Evolutionary conservation across 2,888 invertebrate species (phyloP), one percentile per base, ranked within the genome.

Genomic region (Leptura quadrifasciata): DNA sequence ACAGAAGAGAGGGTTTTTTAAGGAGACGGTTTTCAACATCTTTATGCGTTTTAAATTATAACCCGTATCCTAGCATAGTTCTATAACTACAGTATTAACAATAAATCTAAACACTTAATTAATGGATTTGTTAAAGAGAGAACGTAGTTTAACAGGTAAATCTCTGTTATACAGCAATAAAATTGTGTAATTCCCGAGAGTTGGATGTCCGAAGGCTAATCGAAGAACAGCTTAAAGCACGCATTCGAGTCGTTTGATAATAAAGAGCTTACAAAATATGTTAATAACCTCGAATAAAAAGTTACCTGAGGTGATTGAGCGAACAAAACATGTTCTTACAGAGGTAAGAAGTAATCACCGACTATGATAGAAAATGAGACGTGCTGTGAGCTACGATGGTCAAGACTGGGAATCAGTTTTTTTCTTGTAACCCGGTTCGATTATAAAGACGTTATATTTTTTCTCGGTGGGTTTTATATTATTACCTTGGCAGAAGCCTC

Each of bases 251-350:
- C 73, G 80, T 68, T 24, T 20, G 27, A 82, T 84, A 85, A 85
- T 85, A 84, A 85, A 85, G 84, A 85, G 83, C 82, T 84, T 81
- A 85, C 80, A 84, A 85, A 85, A 84, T 85, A 85, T 85, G 85
- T 84, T 85, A 85, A 85, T 85, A 84, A 84, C 84, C 83, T 79
- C 78, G 82, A 82, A 84, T 82, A 82, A 81, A 83, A 83, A 71
- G 74, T 82, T 84, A 84, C 85, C 85, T 82, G 85, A 83, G 83
- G 84, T 83, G 84, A 84, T 84, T 81, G 82, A 80, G 79, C 76
- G 77, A 77, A 75, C 74, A 79, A 74, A 75, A 72, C 75, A 55
- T 31, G 68, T 55, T 68, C 76, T 55, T 68, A 67, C 73, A 61
- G 70, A 47, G 69, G 75, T 63, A 64, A 74, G 55, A 78, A 78